Percentiles rank a stretch among this genome's conserved stretches.
phyloP scores from a whole-genome alignment of 2,113 vertebrate species.

The Cyphomyrus plagiostoma region DNA sequence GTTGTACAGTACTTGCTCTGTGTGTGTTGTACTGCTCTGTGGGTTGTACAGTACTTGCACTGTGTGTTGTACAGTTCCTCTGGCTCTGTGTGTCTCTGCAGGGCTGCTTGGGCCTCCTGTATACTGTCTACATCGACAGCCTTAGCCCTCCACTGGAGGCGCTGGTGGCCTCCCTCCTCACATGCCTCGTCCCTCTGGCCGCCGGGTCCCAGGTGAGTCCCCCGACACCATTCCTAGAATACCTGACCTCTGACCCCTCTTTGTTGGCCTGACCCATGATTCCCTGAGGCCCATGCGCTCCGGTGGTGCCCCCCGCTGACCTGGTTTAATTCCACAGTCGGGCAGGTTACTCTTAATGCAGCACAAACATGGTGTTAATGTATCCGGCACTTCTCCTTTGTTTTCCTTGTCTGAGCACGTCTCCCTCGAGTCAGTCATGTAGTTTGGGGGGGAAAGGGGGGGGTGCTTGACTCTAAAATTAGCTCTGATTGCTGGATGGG shows the following conservation, averaged over 20 bases:
- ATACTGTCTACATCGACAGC: constrained; percentile 88
- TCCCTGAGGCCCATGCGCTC: constrained; percentile 45
- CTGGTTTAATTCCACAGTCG: constrained; percentile 53
- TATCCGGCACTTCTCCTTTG: constrained; percentile 21
- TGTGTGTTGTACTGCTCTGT: no score
- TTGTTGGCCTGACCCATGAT: constrained; percentile 43
- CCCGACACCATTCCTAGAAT: constrained; percentile 53
- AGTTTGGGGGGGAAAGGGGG: neutral
- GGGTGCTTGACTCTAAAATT: neutral
- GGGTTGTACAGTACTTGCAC: neutral
- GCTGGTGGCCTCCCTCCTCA: constrained; percentile 84
- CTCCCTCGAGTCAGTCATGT: neutral
- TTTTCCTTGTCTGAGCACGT: neutral
- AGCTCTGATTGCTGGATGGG: neutral
- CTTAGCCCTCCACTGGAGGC: constrained; percentile 81
- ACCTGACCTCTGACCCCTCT: constrained; percentile 46
- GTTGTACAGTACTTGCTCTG: no score
- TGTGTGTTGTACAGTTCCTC: neutral
- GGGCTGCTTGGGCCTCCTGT: constrained; percentile 93
- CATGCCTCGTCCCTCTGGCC: constrained; percentile 81
- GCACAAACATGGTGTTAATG: constrained; percentile 32
- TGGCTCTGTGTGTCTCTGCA: constrained; percentile 37
- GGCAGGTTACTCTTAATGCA: constrained; percentile 38
- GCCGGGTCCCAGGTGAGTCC: constrained; percentile 87
- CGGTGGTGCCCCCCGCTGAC: constrained; percentile 53